Percentiles rank a stretch among this genome's conserved stretches.
These are phyloP conservation scores for Corythaeola cristata DNA, from an alignment of 2,113 vertebrate genomes.

Conservation along the genomic window DNA sequence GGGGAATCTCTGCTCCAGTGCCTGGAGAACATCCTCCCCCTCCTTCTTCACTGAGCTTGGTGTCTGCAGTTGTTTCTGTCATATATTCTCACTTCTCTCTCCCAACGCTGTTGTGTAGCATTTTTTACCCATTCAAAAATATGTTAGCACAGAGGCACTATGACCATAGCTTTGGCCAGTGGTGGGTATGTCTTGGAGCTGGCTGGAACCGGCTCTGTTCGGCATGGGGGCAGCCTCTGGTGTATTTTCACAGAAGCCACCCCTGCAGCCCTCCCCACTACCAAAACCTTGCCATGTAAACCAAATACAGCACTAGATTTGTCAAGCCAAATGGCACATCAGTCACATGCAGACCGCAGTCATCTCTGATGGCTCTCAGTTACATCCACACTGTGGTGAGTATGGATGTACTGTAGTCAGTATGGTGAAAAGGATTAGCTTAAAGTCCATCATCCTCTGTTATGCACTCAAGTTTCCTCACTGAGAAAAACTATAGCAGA, in stretches of 20 bases:
- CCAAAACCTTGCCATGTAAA: not conserved
- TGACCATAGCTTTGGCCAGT: not conserved
- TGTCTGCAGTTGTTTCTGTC: not conserved
- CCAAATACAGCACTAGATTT: not conserved
- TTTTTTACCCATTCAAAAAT: not conserved
- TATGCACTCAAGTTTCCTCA: not conserved
- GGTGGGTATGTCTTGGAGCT: rapidly evolving
- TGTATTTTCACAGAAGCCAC: not conserved
- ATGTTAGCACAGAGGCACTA: not conserved
- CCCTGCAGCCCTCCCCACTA: not conserved
- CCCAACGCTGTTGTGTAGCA: not conserved
- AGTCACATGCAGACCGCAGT: not conserved
- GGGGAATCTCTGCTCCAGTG: no score
- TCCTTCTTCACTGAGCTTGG: no score
- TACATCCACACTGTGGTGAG: not conserved
- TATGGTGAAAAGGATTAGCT: not conserved
- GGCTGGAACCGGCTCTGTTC: not conserved
- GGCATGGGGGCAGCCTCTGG: not conserved
- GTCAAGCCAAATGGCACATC: not conserved
- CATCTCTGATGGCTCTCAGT: not conserved
- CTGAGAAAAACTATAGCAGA: not conserved
- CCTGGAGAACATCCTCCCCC: no score
- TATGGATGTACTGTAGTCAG: not conserved
- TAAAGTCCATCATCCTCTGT: not conserved
- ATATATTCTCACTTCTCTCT: not conserved